These are phyloP conservation scores for western clawed frog (Xenopus tropicalis) DNA, from an alignment of 2,113 vertebrate species.

Conservation along the genomic window DNA sequence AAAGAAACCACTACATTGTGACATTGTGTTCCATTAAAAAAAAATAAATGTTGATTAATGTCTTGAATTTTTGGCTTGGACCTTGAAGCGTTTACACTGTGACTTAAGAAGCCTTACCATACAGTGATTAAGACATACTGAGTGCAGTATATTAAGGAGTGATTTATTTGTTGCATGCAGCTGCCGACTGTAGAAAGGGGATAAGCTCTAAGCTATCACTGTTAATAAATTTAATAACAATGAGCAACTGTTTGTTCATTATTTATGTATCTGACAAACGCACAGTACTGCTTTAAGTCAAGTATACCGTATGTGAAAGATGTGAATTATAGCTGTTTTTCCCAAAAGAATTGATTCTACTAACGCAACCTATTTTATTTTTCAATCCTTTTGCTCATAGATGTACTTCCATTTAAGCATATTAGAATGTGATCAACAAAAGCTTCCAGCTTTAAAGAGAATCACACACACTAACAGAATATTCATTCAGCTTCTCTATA, in stretches of 20 bases:
- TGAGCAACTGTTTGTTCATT: slow-evolving; percentile 52
- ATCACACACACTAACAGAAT: too few species aligned
- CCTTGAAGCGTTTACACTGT: slow-evolving; percentile 80
- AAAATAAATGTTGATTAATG: slow-evolving; percentile 63
- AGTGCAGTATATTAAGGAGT: slow-evolving; percentile 67
- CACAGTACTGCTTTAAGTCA: not conserved
- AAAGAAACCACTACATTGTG: slow-evolving; percentile 65
- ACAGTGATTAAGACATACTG: slow-evolving; percentile 68
- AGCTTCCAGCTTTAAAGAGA: too few species aligned
- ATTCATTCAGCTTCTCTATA: too few species aligned
- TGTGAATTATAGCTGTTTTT: too few species aligned
- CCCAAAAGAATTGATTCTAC: too few species aligned
- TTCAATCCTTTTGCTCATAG: too few species aligned
- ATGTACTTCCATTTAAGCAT: too few species aligned
- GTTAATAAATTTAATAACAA: slow-evolving; percentile 71
- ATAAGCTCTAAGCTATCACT: slow-evolving; percentile 48
- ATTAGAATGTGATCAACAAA: too few species aligned
- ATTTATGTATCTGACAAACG: slow-evolving; percentile 29
- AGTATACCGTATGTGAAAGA: too few species aligned
- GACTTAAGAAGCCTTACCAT: slow-evolving; percentile 81
- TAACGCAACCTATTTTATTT: too few species aligned
- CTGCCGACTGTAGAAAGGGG: slow-evolving; percentile 74
- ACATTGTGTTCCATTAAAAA: slow-evolving; percentile 65
- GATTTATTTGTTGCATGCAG: slow-evolving; percentile 88
- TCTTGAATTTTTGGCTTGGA: slow-evolving; percentile 65